Percentiles rank a stretch among this genome's conserved stretches.
Conservation (phyloP, 2,113 vertebrate species). For the Labeo rohita region DNA sequence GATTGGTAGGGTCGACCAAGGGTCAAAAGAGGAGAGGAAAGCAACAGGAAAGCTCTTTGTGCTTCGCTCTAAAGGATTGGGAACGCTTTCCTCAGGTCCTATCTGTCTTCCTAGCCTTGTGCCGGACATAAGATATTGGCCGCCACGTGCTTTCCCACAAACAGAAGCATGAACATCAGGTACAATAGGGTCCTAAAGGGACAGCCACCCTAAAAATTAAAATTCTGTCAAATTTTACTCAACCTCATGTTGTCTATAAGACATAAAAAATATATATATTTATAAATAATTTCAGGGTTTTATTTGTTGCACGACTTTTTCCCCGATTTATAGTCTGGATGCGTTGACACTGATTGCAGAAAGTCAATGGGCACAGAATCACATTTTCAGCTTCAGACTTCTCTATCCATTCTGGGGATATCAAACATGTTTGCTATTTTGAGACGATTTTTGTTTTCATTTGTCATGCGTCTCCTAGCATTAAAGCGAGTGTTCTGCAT, state of each 20-base stretch:
- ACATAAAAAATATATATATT: neutral
- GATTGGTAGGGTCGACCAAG: conserved; percentile 51
- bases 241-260: neutral
- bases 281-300: no score
- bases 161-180: neutral
- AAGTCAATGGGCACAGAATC: neutral
- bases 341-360: neutral
- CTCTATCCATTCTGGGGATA: neutral
- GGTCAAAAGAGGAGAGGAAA: conserved; percentile 43
- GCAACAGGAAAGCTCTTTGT: conserved; percentile 53
- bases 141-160: conserved; percentile 32
- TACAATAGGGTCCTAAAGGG: neutral
- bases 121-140: conserved; percentile 31
- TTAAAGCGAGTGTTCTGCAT: neutral
- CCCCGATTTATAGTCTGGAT: neutral
- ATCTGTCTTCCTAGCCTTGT: conserved; percentile 13
- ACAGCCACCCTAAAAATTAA: neutral
- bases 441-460: neutral
- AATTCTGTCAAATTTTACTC: neutral
- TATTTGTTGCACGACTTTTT: no score
- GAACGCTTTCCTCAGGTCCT: conserved; percentile 25
- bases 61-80: conserved; percentile 29
- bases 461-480: neutral
- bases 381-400: neutral
- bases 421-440: neutral